Evolutionary conservation across 2,113 vertebrate genomes (phyloP), one percentile per base, ranked within the genome.

Genomic region (Nyctereutes procyonoides): DNA sequence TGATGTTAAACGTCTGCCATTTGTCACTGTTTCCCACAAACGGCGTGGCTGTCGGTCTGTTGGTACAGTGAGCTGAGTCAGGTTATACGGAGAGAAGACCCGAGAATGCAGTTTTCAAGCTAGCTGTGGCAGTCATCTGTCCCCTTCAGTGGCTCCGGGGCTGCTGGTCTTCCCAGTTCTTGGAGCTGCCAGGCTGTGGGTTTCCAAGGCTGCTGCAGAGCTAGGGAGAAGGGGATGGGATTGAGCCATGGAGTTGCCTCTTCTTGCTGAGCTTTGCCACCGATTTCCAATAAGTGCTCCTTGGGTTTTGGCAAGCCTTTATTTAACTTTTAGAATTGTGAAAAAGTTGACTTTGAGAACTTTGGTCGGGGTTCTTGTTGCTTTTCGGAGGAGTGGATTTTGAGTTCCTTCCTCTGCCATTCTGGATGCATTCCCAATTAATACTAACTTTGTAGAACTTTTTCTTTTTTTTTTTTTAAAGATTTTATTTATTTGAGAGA

Each of bases 301-400:
- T 58, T 91, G 73, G 60, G 79, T 53, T 69, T 89, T 91, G 91
- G 55, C 8, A 80, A 80, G 43, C 17, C 63, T 90, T 79, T 83
- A 12, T 83, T 86, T 81, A 53, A 74, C 95, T 88, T 88, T 85
- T 65, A 67, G 87, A 69, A 85, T 88, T 88, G 58, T 79, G 30
- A 80, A 90, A 62, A 76, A 81, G 56, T 67, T 63, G 73, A 82
- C 62, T 95, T 91, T 88, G 83, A 92, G 90, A 77, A 32, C 67
- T 73, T 58, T 71, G 86, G 26, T 82, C 48, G 15, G 2, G 73
- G 51, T 71, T 93, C 43, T 43, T 93, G 14, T 94, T 87, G 38
- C 30, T 95, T 73, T 88, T 63, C 32, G 2, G 48, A 38, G 77
- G 43, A 86, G 20, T 62, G 3, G 43, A 26, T 62, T 69, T 95